Conservation (phyloP, 1,140 invertebrate species). For the Caenorhabditis remanei region DNA sequence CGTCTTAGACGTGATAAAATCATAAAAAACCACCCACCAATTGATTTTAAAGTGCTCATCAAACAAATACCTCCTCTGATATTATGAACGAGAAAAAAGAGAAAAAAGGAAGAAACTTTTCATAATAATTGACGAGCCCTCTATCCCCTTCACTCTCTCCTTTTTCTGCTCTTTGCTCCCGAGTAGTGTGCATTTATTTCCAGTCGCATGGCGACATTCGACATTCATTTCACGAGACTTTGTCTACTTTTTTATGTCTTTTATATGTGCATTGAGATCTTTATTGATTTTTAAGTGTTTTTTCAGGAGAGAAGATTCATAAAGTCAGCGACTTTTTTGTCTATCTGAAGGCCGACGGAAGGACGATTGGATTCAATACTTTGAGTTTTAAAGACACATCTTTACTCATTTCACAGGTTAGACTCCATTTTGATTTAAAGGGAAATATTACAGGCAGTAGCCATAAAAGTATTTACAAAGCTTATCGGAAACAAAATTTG, state of each 20-base stretch:
- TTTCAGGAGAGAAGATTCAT: conserved; percentile 55
- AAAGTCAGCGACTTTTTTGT: conserved; percentile 56
- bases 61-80: conserved; percentile 20
- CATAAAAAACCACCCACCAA: not conserved
- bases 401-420: conserved; percentile 25
- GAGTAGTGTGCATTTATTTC: conserved; percentile 4
- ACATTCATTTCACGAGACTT: not conserved
- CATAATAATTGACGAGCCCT: conserved; percentile 27
- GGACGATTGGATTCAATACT: conserved; percentile 58
- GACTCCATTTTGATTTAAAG: not conserved
- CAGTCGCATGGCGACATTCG: conserved; percentile 53
- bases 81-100: conserved; percentile 33
- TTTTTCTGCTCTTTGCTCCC: not conserved
- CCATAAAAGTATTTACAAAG: too few relatives aligned
- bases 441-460: too few relatives aligned
- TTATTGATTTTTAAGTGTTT: not conserved
- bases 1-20: conserved; percentile 28
- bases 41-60: conserved; percentile 30
- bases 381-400: conserved; percentile 37
- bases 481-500: too few relatives aligned
- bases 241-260: conserved; percentile 21
- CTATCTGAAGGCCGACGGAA: conserved; percentile 36
- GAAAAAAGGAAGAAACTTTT: not conserved
- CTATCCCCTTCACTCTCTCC: not conserved
- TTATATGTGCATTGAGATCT: not conserved